A percentile compares a stretch with the other conserved stretches of the same genome.
phyloP scores from a whole-genome alignment of 2,113 vertebrate species.

The Phyllostomus discolor region DNA sequence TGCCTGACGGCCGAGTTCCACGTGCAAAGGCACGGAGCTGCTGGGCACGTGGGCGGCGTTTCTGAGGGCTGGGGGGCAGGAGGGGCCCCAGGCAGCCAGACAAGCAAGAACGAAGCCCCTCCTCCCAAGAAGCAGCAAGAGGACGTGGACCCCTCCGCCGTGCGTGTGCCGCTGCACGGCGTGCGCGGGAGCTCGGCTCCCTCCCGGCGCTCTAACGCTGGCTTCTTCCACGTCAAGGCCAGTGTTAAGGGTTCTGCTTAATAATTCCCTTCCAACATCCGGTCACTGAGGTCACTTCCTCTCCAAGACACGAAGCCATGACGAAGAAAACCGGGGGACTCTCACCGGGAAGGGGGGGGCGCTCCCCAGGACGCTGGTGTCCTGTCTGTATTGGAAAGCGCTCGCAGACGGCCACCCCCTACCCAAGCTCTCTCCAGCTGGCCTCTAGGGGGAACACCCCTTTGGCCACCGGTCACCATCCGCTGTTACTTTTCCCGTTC shows the following conservation, averaged over 20 bases:
- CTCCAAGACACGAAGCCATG: background rate
- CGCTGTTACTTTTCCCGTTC: constrained; percentile 14
- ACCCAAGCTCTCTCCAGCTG: background rate
- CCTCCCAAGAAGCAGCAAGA: background rate
- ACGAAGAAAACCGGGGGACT: background rate
- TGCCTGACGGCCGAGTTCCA: background rate
- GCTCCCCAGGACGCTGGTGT: background rate
- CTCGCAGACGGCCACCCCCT: background rate
- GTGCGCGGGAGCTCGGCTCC: background rate
- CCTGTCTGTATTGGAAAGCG: background rate
- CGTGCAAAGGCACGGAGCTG: background rate
- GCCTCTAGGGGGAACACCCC: background rate
- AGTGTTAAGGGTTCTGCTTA: constrained; percentile 26
- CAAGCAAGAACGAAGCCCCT: background rate
- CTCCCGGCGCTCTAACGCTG: background rate
- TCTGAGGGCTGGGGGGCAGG: background rate
- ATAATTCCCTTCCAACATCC: constrained; percentile 46
- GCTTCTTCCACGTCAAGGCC: constrained; percentile 18
- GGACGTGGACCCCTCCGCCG: background rate
- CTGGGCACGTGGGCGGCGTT: background rate
- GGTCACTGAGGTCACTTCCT: constrained; percentile 54
- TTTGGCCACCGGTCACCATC: background rate
- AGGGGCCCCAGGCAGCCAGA: background rate
- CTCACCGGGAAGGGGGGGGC: background rate
- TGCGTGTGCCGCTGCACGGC: no score